Evolutionary conservation across 2,888 invertebrate species (phyloP).

Genomic region (Clistopyga incitator): DNA sequence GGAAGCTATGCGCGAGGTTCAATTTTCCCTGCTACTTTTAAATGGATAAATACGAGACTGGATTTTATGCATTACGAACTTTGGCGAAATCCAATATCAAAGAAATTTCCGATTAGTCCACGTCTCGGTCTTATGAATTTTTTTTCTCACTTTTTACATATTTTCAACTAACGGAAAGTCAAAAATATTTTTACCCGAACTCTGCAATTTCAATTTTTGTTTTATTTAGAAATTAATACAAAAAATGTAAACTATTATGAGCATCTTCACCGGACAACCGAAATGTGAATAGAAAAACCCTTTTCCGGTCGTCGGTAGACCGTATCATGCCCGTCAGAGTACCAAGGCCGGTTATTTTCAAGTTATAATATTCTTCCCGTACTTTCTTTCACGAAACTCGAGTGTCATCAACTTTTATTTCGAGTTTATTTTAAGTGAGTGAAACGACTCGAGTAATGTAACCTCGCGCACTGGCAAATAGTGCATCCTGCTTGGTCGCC

Average conservation of each 20-base stretch:
- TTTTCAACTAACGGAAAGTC: no score
- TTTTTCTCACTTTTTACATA: no score
- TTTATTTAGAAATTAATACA: no score
- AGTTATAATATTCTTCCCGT: slow-evolving; percentile 28
- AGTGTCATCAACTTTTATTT: slow-evolving; percentile 22
- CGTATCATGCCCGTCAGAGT: not conserved
- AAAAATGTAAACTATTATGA: no score
- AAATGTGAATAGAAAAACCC: not conserved
- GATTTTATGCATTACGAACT: no score
- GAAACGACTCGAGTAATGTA: slow-evolving; percentile 61
- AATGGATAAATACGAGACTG: no score
- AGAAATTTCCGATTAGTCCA: no score
- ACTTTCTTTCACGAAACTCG: not conserved
- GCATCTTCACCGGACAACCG: not conserved
- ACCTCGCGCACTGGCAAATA: slow-evolving; percentile 55
- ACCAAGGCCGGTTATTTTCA: slow-evolving; percentile 8
- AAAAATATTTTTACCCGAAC: no score
- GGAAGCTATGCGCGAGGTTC: no score
- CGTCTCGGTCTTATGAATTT: no score
- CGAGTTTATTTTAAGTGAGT: slow-evolving; percentile 58
- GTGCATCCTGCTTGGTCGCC: slow-evolving; percentile 51
- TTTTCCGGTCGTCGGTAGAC: not conserved
- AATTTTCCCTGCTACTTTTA: no score
- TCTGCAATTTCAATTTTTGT: not conserved
- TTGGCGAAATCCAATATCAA: no score